A percentile compares a stretch with the other conserved stretches of the same genome.
Evolutionary conservation across 2,888 invertebrate species (phyloP).

Genomic region (Macaria notata): DNA sequence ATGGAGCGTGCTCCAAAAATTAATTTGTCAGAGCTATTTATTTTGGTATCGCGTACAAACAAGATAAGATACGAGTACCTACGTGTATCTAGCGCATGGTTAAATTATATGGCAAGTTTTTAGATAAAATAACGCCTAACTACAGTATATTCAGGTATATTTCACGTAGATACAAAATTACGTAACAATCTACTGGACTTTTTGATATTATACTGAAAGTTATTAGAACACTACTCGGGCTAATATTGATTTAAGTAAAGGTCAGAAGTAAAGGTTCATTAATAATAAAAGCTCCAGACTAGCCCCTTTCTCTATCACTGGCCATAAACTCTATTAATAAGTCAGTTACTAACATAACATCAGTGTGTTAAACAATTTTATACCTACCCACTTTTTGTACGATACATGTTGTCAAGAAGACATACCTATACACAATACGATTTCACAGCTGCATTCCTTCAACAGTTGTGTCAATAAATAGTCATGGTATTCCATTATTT

Average conservation of each 20-base stretch:
- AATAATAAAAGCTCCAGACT: neutral
- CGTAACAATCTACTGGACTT: neutral
- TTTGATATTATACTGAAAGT: conserved; percentile 2
- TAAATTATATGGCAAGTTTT: conserved; percentile 17
- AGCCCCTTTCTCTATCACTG: too few species aligned
- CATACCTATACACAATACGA: neutral
- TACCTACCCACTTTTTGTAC: too few species aligned
- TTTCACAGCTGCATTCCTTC: conserved; percentile 29
- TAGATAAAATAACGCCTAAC: conserved; percentile 29
- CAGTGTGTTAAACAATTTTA: too few species aligned
- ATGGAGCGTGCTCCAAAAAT: conserved; percentile 16
- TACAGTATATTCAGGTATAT: neutral
- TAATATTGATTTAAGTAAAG: conserved; percentile 11
- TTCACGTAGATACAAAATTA: too few species aligned
- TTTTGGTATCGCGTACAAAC: conserved; percentile 17
- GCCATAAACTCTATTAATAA: too few species aligned
- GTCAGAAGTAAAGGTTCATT: conserved; percentile 18
- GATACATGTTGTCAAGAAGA: too few species aligned
- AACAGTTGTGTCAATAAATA: conserved; percentile 27
- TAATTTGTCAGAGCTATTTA: conserved; percentile 19
- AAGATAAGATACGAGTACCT: conserved; percentile 31
- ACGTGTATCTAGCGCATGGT: conserved; percentile 17
- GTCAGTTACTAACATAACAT: neutral
- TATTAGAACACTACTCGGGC: conserved; percentile 1
- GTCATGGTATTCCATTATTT: conserved; percentile 15